These are phyloP conservation scores for Peromyscus maniculatus DNA, from an alignment of 2,113 vertebrate genomes.

Conservation along the genomic window DNA sequence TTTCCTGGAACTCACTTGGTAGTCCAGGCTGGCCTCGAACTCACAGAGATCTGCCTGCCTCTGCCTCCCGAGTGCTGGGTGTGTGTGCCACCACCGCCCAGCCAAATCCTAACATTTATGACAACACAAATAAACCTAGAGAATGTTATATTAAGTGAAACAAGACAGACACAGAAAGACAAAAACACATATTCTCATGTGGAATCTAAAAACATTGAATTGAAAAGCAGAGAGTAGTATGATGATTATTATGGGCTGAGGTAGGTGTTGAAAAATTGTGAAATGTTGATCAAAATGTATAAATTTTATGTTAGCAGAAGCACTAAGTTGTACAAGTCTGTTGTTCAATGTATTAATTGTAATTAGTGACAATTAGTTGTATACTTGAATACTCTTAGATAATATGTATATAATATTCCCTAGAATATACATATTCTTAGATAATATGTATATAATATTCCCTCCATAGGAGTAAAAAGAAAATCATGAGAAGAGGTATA, in stretches of 20 bases:
- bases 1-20: too few species aligned
- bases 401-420: background rate
- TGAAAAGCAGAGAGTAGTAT: background rate
- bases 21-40: too few species aligned
- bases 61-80: too few species aligned
- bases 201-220: background rate
- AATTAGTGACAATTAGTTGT: background rate
- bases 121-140: background rate
- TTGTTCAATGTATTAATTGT: background rate
- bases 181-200: background rate
- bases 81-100: too few species aligned
- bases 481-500: background rate
- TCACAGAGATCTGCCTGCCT: too few species aligned
- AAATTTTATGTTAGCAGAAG: background rate
- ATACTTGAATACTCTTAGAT: background rate
- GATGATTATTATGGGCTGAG: background rate
- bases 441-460: background rate
- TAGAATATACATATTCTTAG: too few species aligned
- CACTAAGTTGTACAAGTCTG: background rate
- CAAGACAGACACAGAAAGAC: background rate
- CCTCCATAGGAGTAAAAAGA: background rate
- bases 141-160: background rate
- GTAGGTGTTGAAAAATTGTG: background rate
- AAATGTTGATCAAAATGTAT: background rate
- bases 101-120: background rate